phyloP scores from a whole-genome alignment of 2,113 vertebrate species.

The Pteruthius melanotis region DNA sequence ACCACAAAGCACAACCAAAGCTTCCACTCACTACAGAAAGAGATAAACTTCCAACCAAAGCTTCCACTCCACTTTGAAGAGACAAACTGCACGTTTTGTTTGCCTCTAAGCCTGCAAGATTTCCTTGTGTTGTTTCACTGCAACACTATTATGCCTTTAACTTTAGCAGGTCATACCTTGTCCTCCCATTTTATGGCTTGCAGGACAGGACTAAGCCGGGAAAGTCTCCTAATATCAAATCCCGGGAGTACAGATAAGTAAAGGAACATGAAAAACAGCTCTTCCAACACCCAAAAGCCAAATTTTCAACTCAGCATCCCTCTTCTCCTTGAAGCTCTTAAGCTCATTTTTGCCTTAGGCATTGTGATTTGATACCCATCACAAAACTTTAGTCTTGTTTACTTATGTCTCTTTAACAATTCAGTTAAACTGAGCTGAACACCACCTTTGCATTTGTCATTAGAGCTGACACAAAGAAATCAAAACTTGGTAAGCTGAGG shows the following conservation, averaged over 20 bases:
- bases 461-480: background rate
- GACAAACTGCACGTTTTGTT: background rate
- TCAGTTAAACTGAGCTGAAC: background rate
- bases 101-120: background rate
- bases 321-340: background rate
- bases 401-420: background rate
- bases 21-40: background rate
- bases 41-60: background rate
- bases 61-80: background rate
- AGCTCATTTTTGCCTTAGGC: background rate
- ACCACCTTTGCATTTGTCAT: background rate
- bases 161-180: background rate
- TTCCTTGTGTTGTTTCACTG: background rate
- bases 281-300: background rate
- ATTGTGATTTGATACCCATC: background rate
- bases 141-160: background rate
- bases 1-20: background rate
- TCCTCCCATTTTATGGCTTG: background rate
- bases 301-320: background rate
- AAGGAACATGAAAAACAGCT: background rate
- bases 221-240: background rate
- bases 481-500: background rate
- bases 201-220: background rate
- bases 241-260: background rate
- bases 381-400: background rate